Conservation (phyloP, 2,797 vertebrate genomes). For the Rhadinocentrus ornatus region DNA sequence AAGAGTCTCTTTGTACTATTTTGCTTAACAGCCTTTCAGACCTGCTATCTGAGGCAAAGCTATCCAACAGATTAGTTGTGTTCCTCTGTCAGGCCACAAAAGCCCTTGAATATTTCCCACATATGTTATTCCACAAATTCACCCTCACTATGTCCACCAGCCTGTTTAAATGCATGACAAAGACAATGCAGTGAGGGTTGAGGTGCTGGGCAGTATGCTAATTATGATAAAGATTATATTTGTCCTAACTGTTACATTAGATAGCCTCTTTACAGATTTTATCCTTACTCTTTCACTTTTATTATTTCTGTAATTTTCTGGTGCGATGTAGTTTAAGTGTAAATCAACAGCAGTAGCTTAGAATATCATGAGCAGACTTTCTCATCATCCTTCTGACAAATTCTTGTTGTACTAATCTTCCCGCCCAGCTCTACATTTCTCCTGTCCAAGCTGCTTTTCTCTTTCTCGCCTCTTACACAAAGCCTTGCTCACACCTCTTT, state of each 20-base stretch:
- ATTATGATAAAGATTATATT: conserved; percentile 55
- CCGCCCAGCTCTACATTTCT: conserved; percentile 47
- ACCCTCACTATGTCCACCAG: conserved; percentile 57
- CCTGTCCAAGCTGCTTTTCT: conserved; percentile 60
- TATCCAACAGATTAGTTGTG: conserved; percentile 73
- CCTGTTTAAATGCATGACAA: conserved; percentile 53
- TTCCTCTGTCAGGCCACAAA: conserved; percentile 69
- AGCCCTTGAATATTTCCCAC: conserved; percentile 77
- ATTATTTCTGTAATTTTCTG: conserved; percentile 23
- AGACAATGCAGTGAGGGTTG: conserved; percentile 53
- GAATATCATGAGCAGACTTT: conserved; percentile 64
- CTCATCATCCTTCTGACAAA: conserved; percentile 67
- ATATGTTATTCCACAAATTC: conserved; percentile 71
- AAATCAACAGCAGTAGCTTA: conserved; percentile 61
- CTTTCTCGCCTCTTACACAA: conserved; percentile 41
- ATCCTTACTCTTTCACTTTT: neutral
- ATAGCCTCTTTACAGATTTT: conserved; percentile 11
- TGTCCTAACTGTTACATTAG: conserved; percentile 41
- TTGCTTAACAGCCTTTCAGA: conserved; percentile 72
- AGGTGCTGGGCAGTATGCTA: conserved; percentile 56
- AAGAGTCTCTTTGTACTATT: conserved; percentile 75
- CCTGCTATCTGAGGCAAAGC: conserved; percentile 65
- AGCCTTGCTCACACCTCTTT: conserved; percentile 61
- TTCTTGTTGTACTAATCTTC: conserved; percentile 71
- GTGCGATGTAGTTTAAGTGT: conserved; percentile 20